These are phyloP conservation scores for Cavia porcellus DNA, from an alignment of 2,113 vertebrate genomes.

Conservation along the genomic window DNA sequence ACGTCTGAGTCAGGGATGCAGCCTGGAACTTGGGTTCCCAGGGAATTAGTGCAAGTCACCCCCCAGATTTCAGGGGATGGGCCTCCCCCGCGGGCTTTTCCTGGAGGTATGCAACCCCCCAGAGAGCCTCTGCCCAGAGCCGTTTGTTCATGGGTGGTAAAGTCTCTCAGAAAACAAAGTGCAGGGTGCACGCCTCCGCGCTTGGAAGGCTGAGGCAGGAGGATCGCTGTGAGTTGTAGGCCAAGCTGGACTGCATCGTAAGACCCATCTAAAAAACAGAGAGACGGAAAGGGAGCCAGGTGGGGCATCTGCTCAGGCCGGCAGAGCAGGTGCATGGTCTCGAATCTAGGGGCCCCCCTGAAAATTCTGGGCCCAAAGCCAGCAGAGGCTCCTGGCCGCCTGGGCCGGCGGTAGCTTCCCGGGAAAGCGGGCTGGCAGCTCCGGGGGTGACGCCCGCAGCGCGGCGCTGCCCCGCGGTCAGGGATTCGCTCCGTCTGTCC, in stretches of 20 bases:
- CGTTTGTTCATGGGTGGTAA: background rate
- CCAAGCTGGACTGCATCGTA: background rate
- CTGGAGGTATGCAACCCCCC: rapidly evolving
- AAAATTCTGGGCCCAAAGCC: background rate
- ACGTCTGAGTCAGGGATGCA: rapidly evolving
- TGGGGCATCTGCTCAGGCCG: too few species aligned
- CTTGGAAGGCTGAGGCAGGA: background rate
- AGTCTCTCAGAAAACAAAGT: background rate
- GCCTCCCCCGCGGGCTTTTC: background rate
- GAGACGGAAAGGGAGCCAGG: background rate
- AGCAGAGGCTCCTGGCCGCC: rapidly evolving
- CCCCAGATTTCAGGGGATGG: rapidly evolving
- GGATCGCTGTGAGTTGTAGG: background rate
- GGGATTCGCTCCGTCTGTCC: too few species aligned
- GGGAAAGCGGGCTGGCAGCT: too few species aligned
- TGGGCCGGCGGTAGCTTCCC: too few species aligned
- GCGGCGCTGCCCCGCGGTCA: too few species aligned
- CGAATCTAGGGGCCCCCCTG: background rate
- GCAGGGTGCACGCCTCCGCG: background rate
- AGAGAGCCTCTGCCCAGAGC: background rate
- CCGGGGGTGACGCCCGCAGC: too few species aligned
- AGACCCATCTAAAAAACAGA: background rate
- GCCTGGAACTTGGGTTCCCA: rapidly evolving
- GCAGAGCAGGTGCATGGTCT: background rate
- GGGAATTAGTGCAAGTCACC: rapidly evolving